Evolutionary conservation across 1,140 invertebrate genomes (phyloP), one percentile per base, ranked within the genome.

Genomic region (Pectinophora gossypiella): DNA sequence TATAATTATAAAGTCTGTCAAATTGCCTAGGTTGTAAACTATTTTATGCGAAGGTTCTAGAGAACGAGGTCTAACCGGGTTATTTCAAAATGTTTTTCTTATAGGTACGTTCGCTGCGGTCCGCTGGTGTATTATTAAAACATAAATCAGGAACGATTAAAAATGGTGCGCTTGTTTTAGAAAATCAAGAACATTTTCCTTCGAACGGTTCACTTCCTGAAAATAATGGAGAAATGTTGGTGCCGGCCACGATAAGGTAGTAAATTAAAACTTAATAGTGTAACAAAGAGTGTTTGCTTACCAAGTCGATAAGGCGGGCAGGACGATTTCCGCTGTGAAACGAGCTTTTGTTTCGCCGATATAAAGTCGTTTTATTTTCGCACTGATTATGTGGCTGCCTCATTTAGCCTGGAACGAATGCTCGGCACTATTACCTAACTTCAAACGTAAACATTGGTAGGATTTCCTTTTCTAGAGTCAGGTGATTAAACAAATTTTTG

Each of bases 261-360:
- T 63, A 65, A 66, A 70, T 68, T 66, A 70, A 64, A 71, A 64
- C 47, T 64, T 73, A 73, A 73, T 68, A 64, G 64, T 61, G 62
- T 64, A 60, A 73, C 61, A 70, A 61, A 68, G 36, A 40, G 48
- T 68, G 68, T 68, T 68, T 68, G 57, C 56, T 32, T 19, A 48
- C 48, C n/a, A 51, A 49, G 20, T 54, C 48, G 64, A 68, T 73
- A 73, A 73, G 21, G 42, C 48, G 48, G 56, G 61, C 49, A 64
- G 47, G 20, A 52, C 48, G 44, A 55, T 54, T 61, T 61, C 56
- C 54, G 54, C 48, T n/a, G 47, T 42, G 48, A 18, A 58, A 53
- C 35, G 53, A 47, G 49, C 51, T 48, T 54, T 40, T 40, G 36
- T 40, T 10, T 16, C 36, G 36, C 16, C 16, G 10, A 15, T 40